Conservation (phyloP, 2,113 vertebrate species). For the Phylloscopus whistleri region DNA sequence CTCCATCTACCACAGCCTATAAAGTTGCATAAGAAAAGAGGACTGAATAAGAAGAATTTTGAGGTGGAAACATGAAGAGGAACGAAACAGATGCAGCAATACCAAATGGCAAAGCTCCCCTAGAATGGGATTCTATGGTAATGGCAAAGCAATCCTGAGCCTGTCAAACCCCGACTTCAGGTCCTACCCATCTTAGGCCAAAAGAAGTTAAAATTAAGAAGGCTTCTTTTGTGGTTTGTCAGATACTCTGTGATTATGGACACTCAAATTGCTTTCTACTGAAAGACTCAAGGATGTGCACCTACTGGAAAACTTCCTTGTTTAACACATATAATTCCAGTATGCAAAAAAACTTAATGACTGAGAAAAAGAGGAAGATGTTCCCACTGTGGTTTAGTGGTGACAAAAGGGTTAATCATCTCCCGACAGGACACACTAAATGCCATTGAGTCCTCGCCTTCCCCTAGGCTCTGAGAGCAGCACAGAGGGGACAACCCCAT, state of each 20-base stretch:
- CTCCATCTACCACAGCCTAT: conserved; percentile 33
- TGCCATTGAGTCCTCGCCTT: background rate
- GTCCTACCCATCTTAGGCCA: background rate
- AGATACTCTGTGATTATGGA: conserved; percentile 45
- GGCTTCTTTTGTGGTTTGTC: conserved; percentile 40
- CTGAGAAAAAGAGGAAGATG: conserved; percentile 46
- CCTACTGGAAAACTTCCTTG: conserved; percentile 41
- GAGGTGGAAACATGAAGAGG: background rate
- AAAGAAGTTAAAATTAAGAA: conserved; percentile 57
- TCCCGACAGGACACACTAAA: background rate
- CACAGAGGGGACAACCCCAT: background rate
- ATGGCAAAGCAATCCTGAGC: background rate
- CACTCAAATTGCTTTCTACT: conserved; percentile 37
- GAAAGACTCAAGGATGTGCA: conserved; percentile 4
- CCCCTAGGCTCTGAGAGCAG: background rate
- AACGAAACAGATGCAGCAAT: background rate
- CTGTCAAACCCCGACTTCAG: background rate
- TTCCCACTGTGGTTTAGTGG: background rate
- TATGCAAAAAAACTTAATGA: conserved; percentile 58
- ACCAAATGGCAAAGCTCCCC: background rate
- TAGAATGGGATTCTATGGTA: background rate
- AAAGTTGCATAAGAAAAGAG: conserved; percentile 41
- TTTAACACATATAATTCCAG: conserved; percentile 13
- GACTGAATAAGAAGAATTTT: background rate
- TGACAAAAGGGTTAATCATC: conserved; percentile 43